A percentile compares a stretch with the other conserved stretches of the same genome.
phyloP scores from a whole-genome alignment of 2,888 invertebrate genomes.

The Operophtera brumata region DNA sequence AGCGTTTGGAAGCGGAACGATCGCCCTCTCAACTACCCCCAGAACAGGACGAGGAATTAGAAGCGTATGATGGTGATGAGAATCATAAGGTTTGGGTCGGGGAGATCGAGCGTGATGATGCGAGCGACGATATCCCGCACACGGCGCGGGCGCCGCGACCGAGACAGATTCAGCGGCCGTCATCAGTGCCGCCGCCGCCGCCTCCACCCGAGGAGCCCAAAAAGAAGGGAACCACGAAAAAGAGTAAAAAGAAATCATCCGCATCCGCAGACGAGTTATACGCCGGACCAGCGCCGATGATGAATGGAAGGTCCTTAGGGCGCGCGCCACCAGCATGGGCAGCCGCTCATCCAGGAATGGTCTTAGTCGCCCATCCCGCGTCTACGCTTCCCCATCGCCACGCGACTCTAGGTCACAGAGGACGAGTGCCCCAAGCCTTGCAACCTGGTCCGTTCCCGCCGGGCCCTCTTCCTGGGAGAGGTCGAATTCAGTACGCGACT shows the following conservation, averaged over 20 bases:
- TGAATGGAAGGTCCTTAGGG: conserved; percentile 70
- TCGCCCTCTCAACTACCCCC: conserved; percentile 64
- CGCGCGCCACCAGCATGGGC: conserved; percentile 74
- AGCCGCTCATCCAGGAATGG: conserved; percentile 62
- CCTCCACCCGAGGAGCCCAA: conserved; percentile 85
- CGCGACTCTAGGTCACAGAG: conserved; percentile 79
- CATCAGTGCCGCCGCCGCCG: conserved; percentile 92
- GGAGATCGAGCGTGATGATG: conserved; percentile 87
- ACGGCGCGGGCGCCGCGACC: conserved; percentile 86
- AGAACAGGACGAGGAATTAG: conserved; percentile 86
- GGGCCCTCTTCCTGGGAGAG: conserved; percentile 61
- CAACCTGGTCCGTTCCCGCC: conserved; percentile 70
- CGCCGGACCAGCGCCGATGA: conserved; percentile 71
- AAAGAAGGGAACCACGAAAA: conserved; percentile 79
- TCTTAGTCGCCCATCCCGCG: conserved; percentile 73
- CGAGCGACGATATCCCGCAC: conserved; percentile 84
- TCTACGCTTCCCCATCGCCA: conserved; percentile 72
- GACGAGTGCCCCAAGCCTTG: conserved; percentile 81
- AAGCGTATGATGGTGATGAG: conserved; percentile 93
- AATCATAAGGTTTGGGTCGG: conserved; percentile 97
- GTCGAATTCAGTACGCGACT: conserved; percentile 81
- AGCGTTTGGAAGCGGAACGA: conserved; percentile 86
- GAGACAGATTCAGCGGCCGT: conserved; percentile 89
- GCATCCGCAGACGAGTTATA: conserved; percentile 82
- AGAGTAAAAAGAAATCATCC: conserved; percentile 79